A percentile compares a stretch with the other conserved stretches of the same genome.
Conservation (phyloP, 2,113 vertebrate genomes). For the Sula dactylatra region DNA sequence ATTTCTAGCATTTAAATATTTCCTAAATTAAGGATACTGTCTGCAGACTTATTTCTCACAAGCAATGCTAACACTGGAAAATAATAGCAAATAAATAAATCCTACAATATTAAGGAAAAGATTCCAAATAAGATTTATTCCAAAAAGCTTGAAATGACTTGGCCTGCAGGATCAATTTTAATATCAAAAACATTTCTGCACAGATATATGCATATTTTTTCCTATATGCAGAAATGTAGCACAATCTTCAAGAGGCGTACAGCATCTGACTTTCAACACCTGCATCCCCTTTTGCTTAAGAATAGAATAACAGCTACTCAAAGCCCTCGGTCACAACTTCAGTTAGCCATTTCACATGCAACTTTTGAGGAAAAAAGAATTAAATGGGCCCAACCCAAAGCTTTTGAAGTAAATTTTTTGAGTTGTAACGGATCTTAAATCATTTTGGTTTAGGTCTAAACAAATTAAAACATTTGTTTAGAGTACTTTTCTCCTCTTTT, state of each 20-base stretch:
- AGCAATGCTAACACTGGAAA: neutral
- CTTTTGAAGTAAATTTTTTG: neutral
- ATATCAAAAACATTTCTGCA: constrained; percentile 12
- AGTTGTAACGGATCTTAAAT: neutral
- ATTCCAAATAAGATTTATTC: constrained; percentile 23
- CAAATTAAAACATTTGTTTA: neutral
- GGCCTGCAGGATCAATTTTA: constrained; percentile 34
- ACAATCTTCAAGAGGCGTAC: constrained; percentile 4
- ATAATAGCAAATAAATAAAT: neutral
- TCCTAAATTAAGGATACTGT: neutral
- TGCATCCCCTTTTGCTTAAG: neutral
- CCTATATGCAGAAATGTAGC: neutral
- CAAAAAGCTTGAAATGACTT: constrained; percentile 24
- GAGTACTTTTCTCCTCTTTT: neutral
- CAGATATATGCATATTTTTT: constrained; percentile 2
- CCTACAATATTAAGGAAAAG: neutral
- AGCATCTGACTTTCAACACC: neutral
- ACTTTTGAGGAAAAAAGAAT: neutral
- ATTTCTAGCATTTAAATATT: constrained; percentile 21
- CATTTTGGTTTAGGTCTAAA: neutral
- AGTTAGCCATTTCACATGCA: neutral
- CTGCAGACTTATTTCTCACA: neutral
- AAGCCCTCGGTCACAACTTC: neutral
- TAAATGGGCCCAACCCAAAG: neutral
- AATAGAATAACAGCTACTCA: constrained; percentile 15